Evolutionary conservation across 2,113 vertebrate species (phyloP).

Genomic region (Thermophis baileyi): DNA sequence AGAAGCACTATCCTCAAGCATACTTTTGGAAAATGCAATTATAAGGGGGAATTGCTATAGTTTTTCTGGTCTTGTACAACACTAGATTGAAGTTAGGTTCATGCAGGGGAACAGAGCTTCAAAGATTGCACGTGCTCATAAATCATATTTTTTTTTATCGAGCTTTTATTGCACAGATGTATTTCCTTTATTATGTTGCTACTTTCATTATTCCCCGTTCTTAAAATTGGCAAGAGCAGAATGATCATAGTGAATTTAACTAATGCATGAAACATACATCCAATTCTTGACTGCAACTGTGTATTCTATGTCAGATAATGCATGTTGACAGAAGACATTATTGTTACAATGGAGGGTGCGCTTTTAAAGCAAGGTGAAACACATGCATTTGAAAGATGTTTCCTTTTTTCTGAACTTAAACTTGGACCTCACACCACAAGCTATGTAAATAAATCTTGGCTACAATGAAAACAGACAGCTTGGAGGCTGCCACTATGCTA

Average conservation of each 20-base stretch:
- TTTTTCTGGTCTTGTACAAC: background rate
- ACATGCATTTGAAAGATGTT: slow-evolving; percentile 30
- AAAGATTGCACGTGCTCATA: background rate
- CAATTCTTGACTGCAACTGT: slow-evolving; percentile 5
- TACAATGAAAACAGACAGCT: slow-evolving; percentile 42
- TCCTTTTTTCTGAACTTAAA: slow-evolving; percentile 48
- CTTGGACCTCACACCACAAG: slow-evolving; percentile 35
- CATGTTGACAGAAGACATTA: slow-evolving; percentile 22
- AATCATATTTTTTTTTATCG: background rate
- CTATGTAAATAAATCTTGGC: slow-evolving; percentile 45
- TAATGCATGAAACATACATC: background rate
- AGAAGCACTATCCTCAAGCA: background rate
- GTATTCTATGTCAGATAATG: slow-evolving; percentile 16
- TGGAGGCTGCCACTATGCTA: slow-evolving; percentile 25
- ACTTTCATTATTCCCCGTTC: slow-evolving; percentile 16
- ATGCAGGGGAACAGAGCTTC: background rate
- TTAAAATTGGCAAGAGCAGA: slow-evolving; percentile 32
- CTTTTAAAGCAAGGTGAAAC: slow-evolving; percentile 34
- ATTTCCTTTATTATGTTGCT: slow-evolving; percentile 8
- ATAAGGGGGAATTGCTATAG: background rate
- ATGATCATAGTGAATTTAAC: slow-evolving; percentile 30
- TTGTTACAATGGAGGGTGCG: slow-evolving; percentile 22
- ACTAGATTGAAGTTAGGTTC: background rate
- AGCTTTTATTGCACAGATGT: background rate
- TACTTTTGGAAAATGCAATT: background rate